Conservation (phyloP, 2,113 vertebrate genomes). For the Columbina picui region DNA sequence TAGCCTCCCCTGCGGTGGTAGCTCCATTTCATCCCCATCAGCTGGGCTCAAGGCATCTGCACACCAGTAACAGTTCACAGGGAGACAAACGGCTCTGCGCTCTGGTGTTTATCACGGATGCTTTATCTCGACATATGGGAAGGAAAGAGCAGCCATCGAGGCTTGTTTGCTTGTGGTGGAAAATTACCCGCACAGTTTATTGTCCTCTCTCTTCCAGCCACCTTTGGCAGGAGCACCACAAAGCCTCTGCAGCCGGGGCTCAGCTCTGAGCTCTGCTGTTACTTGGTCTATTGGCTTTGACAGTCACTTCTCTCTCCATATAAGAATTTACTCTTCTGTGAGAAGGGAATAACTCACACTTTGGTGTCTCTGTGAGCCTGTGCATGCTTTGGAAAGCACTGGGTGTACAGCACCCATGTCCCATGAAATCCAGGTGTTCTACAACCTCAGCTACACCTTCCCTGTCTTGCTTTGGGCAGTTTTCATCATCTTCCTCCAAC, state of each 20-base stretch:
- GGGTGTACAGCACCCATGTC: neutral
- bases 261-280: neutral
- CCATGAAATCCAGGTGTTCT: neutral
- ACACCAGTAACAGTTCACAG: neutral
- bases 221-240: neutral
- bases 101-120: neutral
- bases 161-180: conserved; percentile 32
- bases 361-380: neutral
- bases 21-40: neutral
- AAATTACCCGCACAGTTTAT: neutral
- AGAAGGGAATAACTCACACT: neutral
- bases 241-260: neutral
- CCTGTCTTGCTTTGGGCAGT: neutral
- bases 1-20: neutral
- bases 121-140: conserved; percentile 40
- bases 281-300: neutral
- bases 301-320: neutral
- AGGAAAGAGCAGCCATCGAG: conserved; percentile 1
- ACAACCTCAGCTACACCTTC: neutral
- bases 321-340: neutral
- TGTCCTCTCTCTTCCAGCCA: neutral
- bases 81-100: neutral
- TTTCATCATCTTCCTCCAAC: neutral
- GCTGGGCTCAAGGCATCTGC: neutral
- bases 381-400: neutral